phyloP scores from a whole-genome alignment of 2,113 vertebrate genomes.

The Coregonus clupeaformis region DNA sequence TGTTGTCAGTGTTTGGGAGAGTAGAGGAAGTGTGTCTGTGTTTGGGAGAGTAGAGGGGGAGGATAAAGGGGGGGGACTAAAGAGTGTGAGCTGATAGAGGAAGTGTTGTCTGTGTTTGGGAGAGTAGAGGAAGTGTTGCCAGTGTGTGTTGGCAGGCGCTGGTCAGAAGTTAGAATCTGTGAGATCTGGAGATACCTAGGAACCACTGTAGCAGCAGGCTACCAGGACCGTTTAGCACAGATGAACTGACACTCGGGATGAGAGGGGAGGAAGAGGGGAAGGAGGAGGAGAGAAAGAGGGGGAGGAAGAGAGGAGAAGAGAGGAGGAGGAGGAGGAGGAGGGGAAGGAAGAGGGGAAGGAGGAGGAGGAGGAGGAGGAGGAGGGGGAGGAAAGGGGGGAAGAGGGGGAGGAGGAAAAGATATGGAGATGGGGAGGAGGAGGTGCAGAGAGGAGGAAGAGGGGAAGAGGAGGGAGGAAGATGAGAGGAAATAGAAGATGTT shows the following conservation, averaged over 20 bases:
- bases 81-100: too few relatives aligned
- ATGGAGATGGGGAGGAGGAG: not conserved
- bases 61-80: too few relatives aligned
- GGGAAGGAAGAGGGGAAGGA: not conserved
- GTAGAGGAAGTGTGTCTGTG: too few relatives aligned
- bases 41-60: too few relatives aligned
- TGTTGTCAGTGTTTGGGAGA: not conserved
- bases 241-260: too few relatives aligned
- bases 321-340: not conserved
- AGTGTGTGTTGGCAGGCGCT: constrained; percentile 37
- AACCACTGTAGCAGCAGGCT: constrained; percentile 33
- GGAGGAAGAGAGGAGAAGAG: constrained; percentile 5
- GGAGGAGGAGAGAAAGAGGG: not conserved
- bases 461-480: not conserved
- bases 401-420: not conserved
- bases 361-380: not conserved
- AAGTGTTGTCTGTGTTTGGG: not conserved
- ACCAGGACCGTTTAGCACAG: constrained; percentile 56
- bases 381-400: not conserved
- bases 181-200: constrained; percentile 57
- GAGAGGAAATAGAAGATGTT: not conserved
- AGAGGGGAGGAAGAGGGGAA: not conserved
- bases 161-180: constrained; percentile 5
- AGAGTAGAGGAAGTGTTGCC: constrained; percentile 18
- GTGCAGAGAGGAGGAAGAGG: not conserved